Evolutionary conservation across 37 sponge, comb jelly and placozoan genomes (phyloP).

Genomic region (Tethya wilhelma): DNA sequence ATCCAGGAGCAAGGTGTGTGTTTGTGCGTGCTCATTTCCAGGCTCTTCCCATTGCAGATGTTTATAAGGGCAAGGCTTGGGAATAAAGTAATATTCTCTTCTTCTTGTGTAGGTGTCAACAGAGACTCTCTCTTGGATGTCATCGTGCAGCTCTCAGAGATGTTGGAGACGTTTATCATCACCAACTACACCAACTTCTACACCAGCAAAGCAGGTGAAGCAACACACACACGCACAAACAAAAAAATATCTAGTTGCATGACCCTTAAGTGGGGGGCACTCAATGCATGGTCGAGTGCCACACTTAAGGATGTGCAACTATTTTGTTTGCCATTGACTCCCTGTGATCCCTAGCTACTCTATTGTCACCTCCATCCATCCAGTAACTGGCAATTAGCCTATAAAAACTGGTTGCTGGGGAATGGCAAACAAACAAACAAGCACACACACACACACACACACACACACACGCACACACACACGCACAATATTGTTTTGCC

Average conservation of each 20-base stretch:
- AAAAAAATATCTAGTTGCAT: not conserved
- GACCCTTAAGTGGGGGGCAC: too few species aligned
- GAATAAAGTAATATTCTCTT: not conserved
- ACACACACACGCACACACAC: not conserved
- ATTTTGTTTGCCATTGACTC: too few species aligned
- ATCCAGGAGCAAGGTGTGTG: not conserved
- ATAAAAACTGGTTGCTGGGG: not conserved
- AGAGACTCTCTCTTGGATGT: not conserved
- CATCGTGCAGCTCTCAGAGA: slow-evolving; percentile 37
- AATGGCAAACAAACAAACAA: too few species aligned
- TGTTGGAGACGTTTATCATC: slow-evolving; percentile 63
- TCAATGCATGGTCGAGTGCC: too few species aligned
- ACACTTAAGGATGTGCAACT: too few species aligned
- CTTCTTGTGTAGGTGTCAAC: not conserved
- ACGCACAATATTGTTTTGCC: not conserved
- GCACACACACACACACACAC: too few species aligned
- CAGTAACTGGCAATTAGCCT: too few species aligned
- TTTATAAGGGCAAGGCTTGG: too few species aligned
- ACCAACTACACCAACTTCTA: slow-evolving; percentile 15
- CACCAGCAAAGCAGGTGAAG: not conserved
- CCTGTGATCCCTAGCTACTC: too few species aligned
- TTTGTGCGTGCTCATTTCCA: not conserved
- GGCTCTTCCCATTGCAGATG: too few species aligned
- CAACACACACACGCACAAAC: not conserved
- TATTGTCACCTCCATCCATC: too few species aligned